A percentile compares a stretch with the other conserved stretches of the same genome.
phyloP scores from a whole-genome alignment of 2,888 invertebrate genomes.

The Chrysomela aeneicollis region DNA sequence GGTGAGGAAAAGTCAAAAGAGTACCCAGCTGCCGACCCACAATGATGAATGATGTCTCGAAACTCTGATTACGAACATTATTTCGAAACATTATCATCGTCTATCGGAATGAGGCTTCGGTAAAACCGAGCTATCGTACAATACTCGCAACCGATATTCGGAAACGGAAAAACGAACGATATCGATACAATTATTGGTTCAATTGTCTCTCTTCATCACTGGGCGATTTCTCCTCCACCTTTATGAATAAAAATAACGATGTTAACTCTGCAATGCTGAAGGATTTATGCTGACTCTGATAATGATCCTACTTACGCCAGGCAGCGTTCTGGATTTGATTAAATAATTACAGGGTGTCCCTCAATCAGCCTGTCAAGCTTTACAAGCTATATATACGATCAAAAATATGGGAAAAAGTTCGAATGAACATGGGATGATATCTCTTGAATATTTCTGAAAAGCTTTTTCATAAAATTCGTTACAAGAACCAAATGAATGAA shows the following conservation, averaged over 20 bases:
- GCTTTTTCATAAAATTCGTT: too few species aligned
- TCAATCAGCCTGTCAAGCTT: too few species aligned
- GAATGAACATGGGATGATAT: too few species aligned
- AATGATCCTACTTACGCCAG: too few species aligned
- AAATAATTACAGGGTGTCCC: too few species aligned
- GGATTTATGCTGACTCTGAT: too few species aligned
- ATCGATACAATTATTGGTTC: background rate
- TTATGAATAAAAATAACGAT: background rate
- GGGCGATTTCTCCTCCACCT: background rate
- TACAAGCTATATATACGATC: too few species aligned
- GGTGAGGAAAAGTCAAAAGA: slow-evolving; percentile 19
- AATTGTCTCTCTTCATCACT: background rate
- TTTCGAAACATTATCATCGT: slow-evolving; percentile 34
- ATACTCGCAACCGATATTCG: slow-evolving; percentile 14
- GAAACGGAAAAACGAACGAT: background rate
- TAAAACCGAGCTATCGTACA: background rate
- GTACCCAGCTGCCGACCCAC: slow-evolving; percentile 25
- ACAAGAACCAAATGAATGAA: too few species aligned
- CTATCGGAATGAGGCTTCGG: slow-evolving; percentile 23
- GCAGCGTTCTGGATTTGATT: too few species aligned
- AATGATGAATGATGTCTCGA: slow-evolving; percentile 33
- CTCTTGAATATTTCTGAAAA: too few species aligned
- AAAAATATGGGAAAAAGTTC: too few species aligned
- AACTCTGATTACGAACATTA: slow-evolving; percentile 36
- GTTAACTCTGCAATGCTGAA: too few species aligned